Base-by-base conservation (phyloP, 1,140 invertebrate genomes). In the Drosophila sturtevanti region DNA sequence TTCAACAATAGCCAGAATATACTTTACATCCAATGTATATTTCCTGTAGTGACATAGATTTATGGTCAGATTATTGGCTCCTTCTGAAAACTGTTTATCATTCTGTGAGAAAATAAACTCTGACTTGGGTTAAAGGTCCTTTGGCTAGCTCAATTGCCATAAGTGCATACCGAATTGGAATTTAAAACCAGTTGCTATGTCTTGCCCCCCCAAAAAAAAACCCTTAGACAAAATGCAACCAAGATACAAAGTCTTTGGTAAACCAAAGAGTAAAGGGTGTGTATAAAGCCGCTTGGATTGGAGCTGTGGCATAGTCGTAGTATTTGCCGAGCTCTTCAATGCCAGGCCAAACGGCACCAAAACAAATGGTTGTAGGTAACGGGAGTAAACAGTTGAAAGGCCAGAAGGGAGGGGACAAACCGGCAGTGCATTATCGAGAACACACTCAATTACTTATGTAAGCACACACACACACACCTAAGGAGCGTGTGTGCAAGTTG, bases 371-470 rank as follows among this genome's bases (percentile, higher is more conserved):
- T 51, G n/a, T 48, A 48, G 56, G 55, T 24, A 11, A 63, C 21
- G 35, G 48, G 38, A 5, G n/a, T 0, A 16, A 31, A n/a, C 38
- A 16, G 27, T 31, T 0, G 5, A 31, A 31, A 31, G 6, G 6
- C 27, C n/a, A n/a, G n/a, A n/a, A 22, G 38, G 73, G 27, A 11
- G 18, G 16, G 66, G 16, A 35, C n/a, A 58, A 56, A 56, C 62
- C 72, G 67, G 38, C 75, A 82, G 75, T 87, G 72, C 84, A 87
- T 87, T 87, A 87, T 87, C 82, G 82, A 87, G 84, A 76, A 89
- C 84, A 87, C 84, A 87, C 82, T 87, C 82, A 87, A 87, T 87
- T 87, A 87, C 82, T 87, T 87, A 87, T 87, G 82, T 89, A 87
- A 87, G 82, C 84, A 55, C 72, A 18, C 41, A 48, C 41, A 21